These are phyloP conservation scores for Urophycis tenuis DNA, from an alignment of 2,797 vertebrate genomes.

Conservation along the genomic window DNA sequence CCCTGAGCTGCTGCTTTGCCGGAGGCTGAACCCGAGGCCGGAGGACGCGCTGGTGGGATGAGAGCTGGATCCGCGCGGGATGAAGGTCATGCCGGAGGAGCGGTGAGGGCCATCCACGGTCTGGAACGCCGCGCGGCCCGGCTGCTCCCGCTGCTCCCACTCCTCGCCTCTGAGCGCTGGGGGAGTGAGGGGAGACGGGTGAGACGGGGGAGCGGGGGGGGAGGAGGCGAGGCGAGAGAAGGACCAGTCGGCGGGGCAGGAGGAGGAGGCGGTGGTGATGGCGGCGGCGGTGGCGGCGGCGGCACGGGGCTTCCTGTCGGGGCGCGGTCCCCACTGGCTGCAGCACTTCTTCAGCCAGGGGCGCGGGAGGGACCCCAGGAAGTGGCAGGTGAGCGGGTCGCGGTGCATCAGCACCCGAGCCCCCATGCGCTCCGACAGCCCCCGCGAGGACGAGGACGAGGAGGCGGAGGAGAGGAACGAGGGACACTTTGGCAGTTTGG, in stretches of 20 bases:
- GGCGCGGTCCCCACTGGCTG: neutral
- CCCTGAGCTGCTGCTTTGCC: slow-evolving; percentile 72
- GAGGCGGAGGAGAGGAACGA: neutral
- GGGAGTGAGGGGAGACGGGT: slow-evolving; percentile 51
- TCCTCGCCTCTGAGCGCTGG: slow-evolving; percentile 75
- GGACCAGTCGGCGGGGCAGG: slow-evolving; percentile 19
- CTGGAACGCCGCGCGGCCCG: slow-evolving; percentile 31
- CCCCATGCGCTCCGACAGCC: slow-evolving; percentile 40
- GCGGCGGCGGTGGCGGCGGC: slow-evolving; percentile 15
- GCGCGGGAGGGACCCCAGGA: slow-evolving; percentile 66
- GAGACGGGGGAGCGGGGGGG: slow-evolving; percentile 23
- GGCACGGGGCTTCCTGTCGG: neutral
- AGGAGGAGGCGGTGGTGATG: slow-evolving; percentile 45
- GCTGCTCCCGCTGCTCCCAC: slow-evolving; percentile 50
- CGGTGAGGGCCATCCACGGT: slow-evolving; percentile 76
- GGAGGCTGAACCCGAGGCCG: slow-evolving; percentile 52
- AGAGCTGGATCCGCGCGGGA: slow-evolving; percentile 69
- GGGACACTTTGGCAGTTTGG: neutral
- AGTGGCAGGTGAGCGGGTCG: slow-evolving; percentile 73
- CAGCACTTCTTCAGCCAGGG: slow-evolving; percentile 61
- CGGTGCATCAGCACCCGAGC: slow-evolving; percentile 67
- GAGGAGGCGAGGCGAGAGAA: slow-evolving; percentile 5
- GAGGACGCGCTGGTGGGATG: slow-evolving; percentile 57
- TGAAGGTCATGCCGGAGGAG: slow-evolving; percentile 86
- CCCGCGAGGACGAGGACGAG: slow-evolving; percentile 26